Base-by-base conservation (phyloP, 1,140 invertebrate genomes). In the Psilanteris sp. region DNA sequence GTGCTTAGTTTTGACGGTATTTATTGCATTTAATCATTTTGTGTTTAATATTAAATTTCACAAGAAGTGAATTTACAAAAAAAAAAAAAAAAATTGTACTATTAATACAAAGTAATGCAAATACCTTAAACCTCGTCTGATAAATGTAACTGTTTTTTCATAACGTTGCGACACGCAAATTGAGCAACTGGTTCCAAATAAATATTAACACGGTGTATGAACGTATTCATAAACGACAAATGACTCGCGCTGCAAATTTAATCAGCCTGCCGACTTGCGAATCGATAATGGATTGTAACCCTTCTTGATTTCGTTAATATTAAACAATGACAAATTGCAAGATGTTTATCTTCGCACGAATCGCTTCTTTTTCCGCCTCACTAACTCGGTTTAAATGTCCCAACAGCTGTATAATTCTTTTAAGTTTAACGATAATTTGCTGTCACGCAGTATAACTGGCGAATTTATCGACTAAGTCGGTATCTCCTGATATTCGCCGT, bases 131-230 rank as follows among this genome's bases (percentile, higher is more conserved):
- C 24, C 3, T 7, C 3, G 6, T 26, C 8, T 29, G 39, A 48
- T 61, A 20, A 4, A n/a, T n/a, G n/a, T n/a, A n/a, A n/a, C n/a
- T n/a, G n/a, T n/a, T n/a, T 20, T 59, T 26, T 22, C 22, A 4
- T 27, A 34, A 44, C n/a, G n/a, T 34, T 59, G 15, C 15, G 20
- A 34, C 5, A 29, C n/a, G 9, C 2, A 7, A 37, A 52, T 31
- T 50, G 50, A 62, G 50, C 18, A 41, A 50, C 15, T 50, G 15
- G 34, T 41, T 39, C 22, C 18, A 27, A 41, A 41, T 50, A 62
- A 50, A 62, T 50, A 50, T 62, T 62, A 62, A 50, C 22, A 29
- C 7, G 24, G 36, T 62, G 36, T 50, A 41, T 64, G n/a, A n/a
- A n/a, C n/a, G n/a, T 16, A 52, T 64, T 64, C 59, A 52, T 43